Evolutionary conservation across 2,888 invertebrate genomes (phyloP), one percentile per base, ranked within the genome.

Genomic region (Orthonychiurus folsomi): DNA sequence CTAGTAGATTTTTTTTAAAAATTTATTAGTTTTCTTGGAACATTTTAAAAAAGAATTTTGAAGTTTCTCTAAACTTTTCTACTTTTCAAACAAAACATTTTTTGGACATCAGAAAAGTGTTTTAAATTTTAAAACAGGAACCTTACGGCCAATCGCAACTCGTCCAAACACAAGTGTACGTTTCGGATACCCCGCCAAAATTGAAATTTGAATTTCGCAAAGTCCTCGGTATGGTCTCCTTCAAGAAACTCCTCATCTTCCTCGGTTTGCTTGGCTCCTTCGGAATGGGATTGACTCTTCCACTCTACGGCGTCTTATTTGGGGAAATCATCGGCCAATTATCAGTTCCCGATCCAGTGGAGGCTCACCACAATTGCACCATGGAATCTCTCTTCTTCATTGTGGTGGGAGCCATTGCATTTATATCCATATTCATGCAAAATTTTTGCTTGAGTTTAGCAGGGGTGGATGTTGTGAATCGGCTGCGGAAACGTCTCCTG

Each of bases 231-330:
- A 52, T 52, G 52, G 52, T 23, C 20, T 12, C n/a, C 12, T 23
- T 21, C n/a, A 12, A 20, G 5, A 9, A 3, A 21, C 12, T 81
- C 55, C 81, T 80, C 71, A 84, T 88, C 74, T 56, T 85, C 0
- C 74, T 81, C 5, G 82, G 81, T 70, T 80, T 85, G 15, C 54
- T 86, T 1, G 85, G 86, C 0, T 84, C 88, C 0, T 76, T 84
- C 0, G 78, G 83, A 58, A 85, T 86, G 1, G 89, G 89, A 0
- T 80, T 84, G 0, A 84, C 86, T 0, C 85, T 87, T 70, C 88
- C 89, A 0, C 80, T 83, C 48, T 89, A 87, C 75, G 87, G 88
- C 0, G 80, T 88, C 1, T 79, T 89, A n/a, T 89, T 89, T 72
- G 89, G 88, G 48, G 86, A 89, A 74, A 85, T 88, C 50, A 86